These are phyloP conservation scores for Myzus persicae DNA, from an alignment of 1,140 invertebrate species.

Conservation along the genomic window DNA sequence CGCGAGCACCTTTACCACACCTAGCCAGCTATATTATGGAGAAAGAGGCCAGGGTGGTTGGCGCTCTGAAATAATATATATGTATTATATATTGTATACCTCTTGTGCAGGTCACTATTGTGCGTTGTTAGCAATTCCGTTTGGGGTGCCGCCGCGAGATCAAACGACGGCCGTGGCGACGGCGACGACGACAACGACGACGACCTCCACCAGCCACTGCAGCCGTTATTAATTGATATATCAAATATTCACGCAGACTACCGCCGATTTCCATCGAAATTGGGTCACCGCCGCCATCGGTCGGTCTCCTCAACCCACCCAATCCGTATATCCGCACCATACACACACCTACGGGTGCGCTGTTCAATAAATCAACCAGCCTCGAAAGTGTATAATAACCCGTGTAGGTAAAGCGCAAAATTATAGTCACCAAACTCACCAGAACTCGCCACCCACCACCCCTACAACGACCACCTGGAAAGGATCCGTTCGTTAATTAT, in stretches of 20 bases:
- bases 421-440: neutral
- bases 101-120: constrained; percentile 4
- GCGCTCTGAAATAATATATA: neutral
- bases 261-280: neutral
- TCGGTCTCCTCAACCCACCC: neutral
- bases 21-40: neutral
- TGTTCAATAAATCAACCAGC: neutral
- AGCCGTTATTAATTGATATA: constrained; percentile 33
- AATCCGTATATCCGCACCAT: neutral
- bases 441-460: neutral
- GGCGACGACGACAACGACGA: neutral
- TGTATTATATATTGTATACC: neutral
- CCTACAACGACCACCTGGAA: neutral
- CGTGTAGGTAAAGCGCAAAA: neutral
- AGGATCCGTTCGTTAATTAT: neutral
- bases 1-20: neutral
- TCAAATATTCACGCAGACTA: neutral
- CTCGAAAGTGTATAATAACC: neutral
- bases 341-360: neutral
- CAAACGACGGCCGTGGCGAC: neutral
- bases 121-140: constrained; percentile 27
- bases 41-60: neutral
- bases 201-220: neutral
- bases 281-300: neutral
- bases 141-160: constrained; percentile 15